Evolutionary conservation across 2,888 invertebrate species (phyloP).

Genomic region (Epistrophe grossulariae): DNA sequence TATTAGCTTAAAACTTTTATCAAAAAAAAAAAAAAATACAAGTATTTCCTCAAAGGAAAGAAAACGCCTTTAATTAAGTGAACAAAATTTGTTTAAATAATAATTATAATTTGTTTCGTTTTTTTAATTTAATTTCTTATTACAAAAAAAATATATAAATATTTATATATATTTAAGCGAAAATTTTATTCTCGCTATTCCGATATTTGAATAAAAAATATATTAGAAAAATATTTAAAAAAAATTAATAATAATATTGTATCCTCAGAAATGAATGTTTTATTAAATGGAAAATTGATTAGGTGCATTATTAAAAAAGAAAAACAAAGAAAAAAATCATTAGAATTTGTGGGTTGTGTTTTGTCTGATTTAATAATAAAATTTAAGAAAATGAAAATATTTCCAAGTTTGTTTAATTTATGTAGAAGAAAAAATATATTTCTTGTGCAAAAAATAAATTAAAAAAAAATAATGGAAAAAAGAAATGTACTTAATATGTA

Average conservation of each 20-base stretch:
- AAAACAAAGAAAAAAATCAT: neutral
- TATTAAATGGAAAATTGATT: conserved; percentile 32
- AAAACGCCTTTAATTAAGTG: conserved; percentile 80
- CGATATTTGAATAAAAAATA: conserved; percentile 55
- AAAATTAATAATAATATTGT: conserved; percentile 19
- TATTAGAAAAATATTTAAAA: conserved; percentile 42
- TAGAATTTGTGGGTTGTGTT: conserved; percentile 30
- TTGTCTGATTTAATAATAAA: conserved; percentile 24
- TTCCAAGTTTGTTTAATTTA: conserved; percentile 29
- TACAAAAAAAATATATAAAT: conserved; percentile 23
- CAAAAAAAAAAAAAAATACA: conserved; percentile 48
- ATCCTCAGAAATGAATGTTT: conserved; percentile 53
- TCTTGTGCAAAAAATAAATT: conserved; percentile 11
- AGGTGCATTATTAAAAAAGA: conserved; percentile 13
- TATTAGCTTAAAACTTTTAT: conserved; percentile 77
- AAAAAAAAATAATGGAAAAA: conserved; percentile 4
- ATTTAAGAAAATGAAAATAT: conserved; percentile 21
- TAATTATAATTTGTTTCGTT: conserved; percentile 58
- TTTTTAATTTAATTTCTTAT: conserved; percentile 49
- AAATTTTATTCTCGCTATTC: conserved; percentile 59
- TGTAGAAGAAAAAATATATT: conserved; percentile 20
- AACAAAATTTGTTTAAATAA: conserved; percentile 60
- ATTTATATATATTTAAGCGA: conserved; percentile 30
- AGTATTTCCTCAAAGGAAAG: conserved; percentile 82
- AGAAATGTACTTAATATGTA: conserved; percentile 65